Evolutionary conservation across 1,140 invertebrate genomes (phyloP), one percentile per base, ranked within the genome.

Genomic region (Sweltsa coloradensis): DNA sequence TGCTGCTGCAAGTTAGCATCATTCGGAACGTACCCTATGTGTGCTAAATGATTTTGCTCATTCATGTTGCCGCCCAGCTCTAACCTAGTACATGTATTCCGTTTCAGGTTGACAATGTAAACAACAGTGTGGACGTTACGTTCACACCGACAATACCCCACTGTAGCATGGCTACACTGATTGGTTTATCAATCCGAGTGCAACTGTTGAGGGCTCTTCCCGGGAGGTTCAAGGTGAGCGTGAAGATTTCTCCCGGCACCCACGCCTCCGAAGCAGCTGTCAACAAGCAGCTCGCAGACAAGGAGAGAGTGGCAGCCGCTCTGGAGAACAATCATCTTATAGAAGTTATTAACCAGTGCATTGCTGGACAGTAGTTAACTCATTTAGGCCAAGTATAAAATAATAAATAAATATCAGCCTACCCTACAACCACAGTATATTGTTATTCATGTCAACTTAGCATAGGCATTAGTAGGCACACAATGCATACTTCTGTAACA

Each of bases 81-180:
- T 16, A 31, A 11, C 16, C 11, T 31, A 31, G n/a, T 11, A 11
- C 16, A 16, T 31, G 29, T 11, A 11, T 42, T 54, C 53, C 39
- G n/a, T 54, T 61, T 16, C 50, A 74, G 56, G 78, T 91, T 2
- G 73, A 85, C 53, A 78, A 89, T 65, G 64, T 72, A 34, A 66
- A 78, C 34, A 90, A 85, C 57, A 66, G 59, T 36, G 76, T 97
- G 0, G 63, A 74, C 49, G 75, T 97, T 3, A 69, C 77, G 49
- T 98, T 96, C 63, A 99, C 94, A 0, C 97, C 97, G 7, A 99
- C 97, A 0, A 98, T 99, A 59, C 95, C 95, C 0, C 96, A 99
- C 60, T 99, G 97, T 60, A 96, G 91, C 56, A 96, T 99, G 93
- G 97, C 96, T 19, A 97, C 96, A 27, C 65, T 99, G 13, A 99